Evolutionary conservation across 2,113 vertebrate species (phyloP).

Genomic region (Turnix velox): DNA sequence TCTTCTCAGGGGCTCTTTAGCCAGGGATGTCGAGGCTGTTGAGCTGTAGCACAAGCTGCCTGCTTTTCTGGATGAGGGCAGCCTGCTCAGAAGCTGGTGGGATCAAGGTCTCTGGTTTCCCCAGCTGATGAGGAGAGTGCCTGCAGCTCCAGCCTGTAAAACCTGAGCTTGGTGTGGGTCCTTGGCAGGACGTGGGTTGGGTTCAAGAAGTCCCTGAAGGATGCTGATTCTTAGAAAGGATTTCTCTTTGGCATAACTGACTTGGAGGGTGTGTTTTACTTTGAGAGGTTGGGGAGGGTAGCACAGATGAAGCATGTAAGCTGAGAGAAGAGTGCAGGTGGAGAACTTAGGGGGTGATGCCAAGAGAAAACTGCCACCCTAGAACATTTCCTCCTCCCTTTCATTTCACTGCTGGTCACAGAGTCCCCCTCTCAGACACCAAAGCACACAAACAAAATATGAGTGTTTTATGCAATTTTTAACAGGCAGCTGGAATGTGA

Average conservation of each 20-base stretch:
- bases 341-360: background rate
- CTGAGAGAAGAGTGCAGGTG: background rate
- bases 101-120: background rate
- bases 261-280: background rate
- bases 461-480: background rate
- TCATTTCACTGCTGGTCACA: background rate
- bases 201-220: background rate
- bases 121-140: background rate
- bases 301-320: background rate
- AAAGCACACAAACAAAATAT: background rate
- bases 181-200: background rate
- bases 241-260: background rate
- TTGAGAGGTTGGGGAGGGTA: too few species aligned
- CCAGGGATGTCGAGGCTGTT: background rate
- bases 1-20: fast-evolving
- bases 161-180: background rate
- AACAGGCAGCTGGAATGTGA: background rate
- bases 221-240: background rate
- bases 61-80: background rate
- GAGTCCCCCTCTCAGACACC: background rate
- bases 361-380: background rate
- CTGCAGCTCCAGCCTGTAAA: background rate
- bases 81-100: background rate
- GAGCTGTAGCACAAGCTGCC: background rate
- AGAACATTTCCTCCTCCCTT: background rate